Conservation (phyloP, 2,888 invertebrate species). For the Brachylomia viminalis region DNA sequence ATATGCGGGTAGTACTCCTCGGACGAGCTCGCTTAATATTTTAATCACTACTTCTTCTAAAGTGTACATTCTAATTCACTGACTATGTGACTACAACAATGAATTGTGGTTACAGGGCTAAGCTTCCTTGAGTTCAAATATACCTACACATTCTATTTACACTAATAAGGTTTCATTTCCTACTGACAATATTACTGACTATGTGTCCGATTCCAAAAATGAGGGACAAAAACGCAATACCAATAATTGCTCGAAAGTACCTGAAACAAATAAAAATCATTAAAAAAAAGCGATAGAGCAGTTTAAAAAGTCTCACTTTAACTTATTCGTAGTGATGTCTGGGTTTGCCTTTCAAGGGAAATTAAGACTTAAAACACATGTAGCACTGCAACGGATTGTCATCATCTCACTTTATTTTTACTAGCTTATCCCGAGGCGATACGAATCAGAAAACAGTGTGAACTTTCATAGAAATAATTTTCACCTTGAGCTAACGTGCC, state of each 20-base stretch:
- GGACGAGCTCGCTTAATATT: background rate
- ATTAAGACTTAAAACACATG: no score
- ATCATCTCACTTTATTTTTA: background rate
- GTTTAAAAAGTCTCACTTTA: background rate
- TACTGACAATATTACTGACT: constrained; percentile 69
- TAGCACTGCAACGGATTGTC: no score
- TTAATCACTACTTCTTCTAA: constrained; percentile 18
- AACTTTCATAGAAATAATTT: background rate
- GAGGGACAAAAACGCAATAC: constrained; percentile 77
- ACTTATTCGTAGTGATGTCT: background rate
- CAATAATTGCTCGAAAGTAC: constrained; percentile 83
- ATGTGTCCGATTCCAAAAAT: constrained; percentile 78
- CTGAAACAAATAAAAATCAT: constrained; percentile 74
- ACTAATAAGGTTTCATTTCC: constrained; percentile 29
- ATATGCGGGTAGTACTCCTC: background rate
- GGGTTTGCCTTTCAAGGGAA: background rate
- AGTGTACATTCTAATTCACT: constrained; percentile 5
- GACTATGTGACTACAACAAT: background rate
- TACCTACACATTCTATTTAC: constrained; percentile 6
- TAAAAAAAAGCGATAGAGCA: background rate
- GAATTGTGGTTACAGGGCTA: background rate
- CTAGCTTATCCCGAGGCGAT: background rate
- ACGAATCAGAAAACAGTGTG: background rate
- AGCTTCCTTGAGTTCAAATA: constrained; percentile 49
- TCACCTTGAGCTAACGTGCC: background rate